Conservation (phyloP, 2,888 invertebrate genomes). For the Xylota sylvarum region DNA sequence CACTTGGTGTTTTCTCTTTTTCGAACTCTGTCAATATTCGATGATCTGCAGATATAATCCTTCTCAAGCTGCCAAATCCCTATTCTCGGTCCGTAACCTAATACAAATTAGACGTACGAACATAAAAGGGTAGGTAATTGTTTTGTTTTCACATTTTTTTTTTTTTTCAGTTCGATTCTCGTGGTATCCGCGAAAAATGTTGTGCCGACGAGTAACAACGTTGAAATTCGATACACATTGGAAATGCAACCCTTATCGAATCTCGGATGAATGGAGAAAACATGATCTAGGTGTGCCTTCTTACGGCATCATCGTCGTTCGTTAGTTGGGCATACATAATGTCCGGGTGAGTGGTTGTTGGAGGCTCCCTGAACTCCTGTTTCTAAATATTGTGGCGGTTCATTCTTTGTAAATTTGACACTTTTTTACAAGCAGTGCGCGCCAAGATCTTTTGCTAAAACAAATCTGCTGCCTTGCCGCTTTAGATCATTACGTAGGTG, state of each 20-base stretch:
- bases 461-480: conserved; percentile 48
- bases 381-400: conserved; percentile 75
- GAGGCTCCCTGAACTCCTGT: conserved; percentile 71
- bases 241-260: conserved; percentile 73
- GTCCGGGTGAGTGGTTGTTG: conserved; percentile 60
- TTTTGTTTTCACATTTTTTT: conserved; percentile 71
- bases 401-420: conserved; percentile 76
- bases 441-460: conserved; percentile 49
- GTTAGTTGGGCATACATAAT: conserved; percentile 49
- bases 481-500: conserved; percentile 43
- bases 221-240: conserved; percentile 70
- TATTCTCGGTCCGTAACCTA: conserved; percentile 60
- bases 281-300: conserved; percentile 78
- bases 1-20: conserved; percentile 23
- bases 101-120: conserved; percentile 70
- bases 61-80: conserved; percentile 32
- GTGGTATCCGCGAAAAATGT: conserved; percentile 69
- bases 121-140: conserved; percentile 77
- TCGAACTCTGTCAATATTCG: conserved; percentile 27
- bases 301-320: conserved; percentile 74
- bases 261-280: conserved; percentile 74
- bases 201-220: conserved; percentile 61
- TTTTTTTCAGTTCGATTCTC: conserved; percentile 60
- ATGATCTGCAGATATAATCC: conserved; percentile 39
- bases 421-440: conserved; percentile 67